Evolutionary conservation across 1,140 invertebrate genomes (phyloP).

Genomic region (Leptinotarsa texana): DNA sequence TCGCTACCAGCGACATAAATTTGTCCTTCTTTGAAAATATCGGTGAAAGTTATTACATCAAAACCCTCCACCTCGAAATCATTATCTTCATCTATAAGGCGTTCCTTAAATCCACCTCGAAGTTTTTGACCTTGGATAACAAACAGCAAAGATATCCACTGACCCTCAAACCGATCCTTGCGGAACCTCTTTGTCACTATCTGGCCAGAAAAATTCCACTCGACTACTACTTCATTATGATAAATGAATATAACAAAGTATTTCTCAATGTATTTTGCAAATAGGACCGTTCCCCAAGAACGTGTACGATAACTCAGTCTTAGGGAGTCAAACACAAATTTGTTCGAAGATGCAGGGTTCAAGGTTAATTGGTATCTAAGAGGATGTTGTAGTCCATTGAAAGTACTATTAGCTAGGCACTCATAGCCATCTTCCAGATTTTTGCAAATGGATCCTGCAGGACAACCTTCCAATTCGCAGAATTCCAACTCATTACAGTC

Average conservation of each 20-base stretch:
- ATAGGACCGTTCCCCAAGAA: slow-evolving; percentile 72
- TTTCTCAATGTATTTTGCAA: slow-evolving; percentile 61
- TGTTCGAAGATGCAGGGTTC: slow-evolving; percentile 40
- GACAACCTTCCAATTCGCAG: slow-evolving; percentile 85
- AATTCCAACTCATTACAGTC: slow-evolving; percentile 91
- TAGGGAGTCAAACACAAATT: slow-evolving; percentile 55
- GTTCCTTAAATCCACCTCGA: slow-evolving; percentile 60
- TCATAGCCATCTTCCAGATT: slow-evolving; percentile 91
- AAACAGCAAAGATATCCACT: slow-evolving; percentile 71
- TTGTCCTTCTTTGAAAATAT: slow-evolving; percentile 57
- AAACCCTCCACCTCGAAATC: slow-evolving; percentile 59
- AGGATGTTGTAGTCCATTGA: slow-evolving; percentile 71
- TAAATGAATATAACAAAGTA: slow-evolving; percentile 74
- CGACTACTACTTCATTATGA: slow-evolving; percentile 68
- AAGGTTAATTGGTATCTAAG: slow-evolving; percentile 61
- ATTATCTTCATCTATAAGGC: slow-evolving; percentile 57
- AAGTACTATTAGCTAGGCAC: slow-evolving; percentile 87
- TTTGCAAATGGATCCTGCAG: slow-evolving; percentile 75
- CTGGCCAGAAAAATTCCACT: slow-evolving; percentile 65
- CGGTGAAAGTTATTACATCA: slow-evolving; percentile 62
- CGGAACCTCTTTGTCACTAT: slow-evolving; percentile 60
- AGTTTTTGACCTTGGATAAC: slow-evolving; percentile 61
- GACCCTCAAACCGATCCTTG: slow-evolving; percentile 64
- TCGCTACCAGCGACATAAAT: slow-evolving; percentile 53
- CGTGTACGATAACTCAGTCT: slow-evolving; percentile 70